These are phyloP conservation scores for Nyctibius grandis DNA, from an alignment of 2,797 vertebrate genomes.

Conservation along the genomic window DNA sequence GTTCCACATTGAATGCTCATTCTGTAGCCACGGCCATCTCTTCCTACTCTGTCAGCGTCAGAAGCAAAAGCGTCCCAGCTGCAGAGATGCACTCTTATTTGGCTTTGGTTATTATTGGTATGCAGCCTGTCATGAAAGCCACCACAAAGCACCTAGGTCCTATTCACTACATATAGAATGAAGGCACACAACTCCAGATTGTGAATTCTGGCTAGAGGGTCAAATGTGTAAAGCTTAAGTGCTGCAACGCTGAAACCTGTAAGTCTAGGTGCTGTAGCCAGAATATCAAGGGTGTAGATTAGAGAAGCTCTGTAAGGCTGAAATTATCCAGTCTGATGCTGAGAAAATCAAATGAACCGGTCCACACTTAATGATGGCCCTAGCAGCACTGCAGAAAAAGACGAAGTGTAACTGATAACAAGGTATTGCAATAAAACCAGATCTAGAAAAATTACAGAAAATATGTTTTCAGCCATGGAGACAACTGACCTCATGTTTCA, in stretches of 20 bases:
- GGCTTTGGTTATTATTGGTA: neutral
- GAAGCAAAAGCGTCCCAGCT: neutral
- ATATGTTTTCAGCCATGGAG: neutral
- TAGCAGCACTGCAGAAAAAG: neutral
- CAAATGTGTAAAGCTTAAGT: neutral
- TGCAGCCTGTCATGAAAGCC: neutral
- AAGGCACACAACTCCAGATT: neutral
- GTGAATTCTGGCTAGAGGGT: neutral
- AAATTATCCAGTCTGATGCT: neutral
- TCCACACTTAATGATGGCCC: neutral
- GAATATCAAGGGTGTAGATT: neutral
- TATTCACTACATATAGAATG: neutral
- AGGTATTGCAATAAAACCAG: accelerated
- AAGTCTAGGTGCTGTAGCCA: neutral
- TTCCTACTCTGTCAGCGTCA: neutral
- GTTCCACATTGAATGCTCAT: neutral
- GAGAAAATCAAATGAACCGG: neutral
- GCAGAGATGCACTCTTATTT: neutral
- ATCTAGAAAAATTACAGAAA: neutral
- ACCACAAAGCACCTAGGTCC: neutral
- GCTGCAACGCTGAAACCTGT: neutral
- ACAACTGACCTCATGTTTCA: neutral
- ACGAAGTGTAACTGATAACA: neutral
- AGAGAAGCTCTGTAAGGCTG: neutral
- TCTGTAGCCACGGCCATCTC: neutral